A percentile compares a stretch with the other conserved stretches of the same genome.
These are phyloP conservation scores for Heterohyrax brucei DNA, from an alignment of 2,797 vertebrate genomes.

Conservation along the genomic window DNA sequence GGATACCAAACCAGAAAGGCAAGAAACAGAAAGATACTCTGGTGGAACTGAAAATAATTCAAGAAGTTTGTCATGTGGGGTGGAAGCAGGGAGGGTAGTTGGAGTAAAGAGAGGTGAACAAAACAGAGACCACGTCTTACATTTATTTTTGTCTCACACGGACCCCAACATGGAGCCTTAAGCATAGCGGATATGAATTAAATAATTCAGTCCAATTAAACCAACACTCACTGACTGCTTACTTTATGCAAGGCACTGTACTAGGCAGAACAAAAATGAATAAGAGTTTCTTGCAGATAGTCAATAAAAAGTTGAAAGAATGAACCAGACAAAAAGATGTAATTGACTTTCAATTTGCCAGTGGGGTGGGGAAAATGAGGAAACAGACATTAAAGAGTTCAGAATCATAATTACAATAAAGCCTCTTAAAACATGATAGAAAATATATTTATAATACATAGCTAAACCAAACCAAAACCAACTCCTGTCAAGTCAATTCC, in stretches of 20 bases:
- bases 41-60: slow-evolving; percentile 37
- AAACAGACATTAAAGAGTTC: slow-evolving; percentile 59
- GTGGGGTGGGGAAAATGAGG: not conserved
- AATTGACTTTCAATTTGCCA: slow-evolving; percentile 54
- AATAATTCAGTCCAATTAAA: slow-evolving; percentile 58
- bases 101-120: not conserved
- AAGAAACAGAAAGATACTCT: not conserved
- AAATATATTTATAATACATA: slow-evolving; percentile 32
- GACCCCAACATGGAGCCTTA: slow-evolving; percentile 26
- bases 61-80: slow-evolving; percentile 19
- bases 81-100: not conserved
- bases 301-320: slow-evolving; percentile 21
- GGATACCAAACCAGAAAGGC: not conserved
- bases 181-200: not conserved
- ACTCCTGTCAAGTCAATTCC: no score
- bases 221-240: not conserved
- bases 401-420: slow-evolving; percentile 67
- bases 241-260: not conserved
- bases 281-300: slow-evolving; percentile 39
- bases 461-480: no score
- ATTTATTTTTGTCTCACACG: slow-evolving; percentile 49
- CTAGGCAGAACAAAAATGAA: not conserved
- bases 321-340: slow-evolving; percentile 29
- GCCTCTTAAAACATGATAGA: slow-evolving; percentile 21
- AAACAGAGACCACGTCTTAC: slow-evolving; percentile 60